Conservation (phyloP, 1,140 invertebrate species). For the Cyrtorhinus lividipennis region DNA sequence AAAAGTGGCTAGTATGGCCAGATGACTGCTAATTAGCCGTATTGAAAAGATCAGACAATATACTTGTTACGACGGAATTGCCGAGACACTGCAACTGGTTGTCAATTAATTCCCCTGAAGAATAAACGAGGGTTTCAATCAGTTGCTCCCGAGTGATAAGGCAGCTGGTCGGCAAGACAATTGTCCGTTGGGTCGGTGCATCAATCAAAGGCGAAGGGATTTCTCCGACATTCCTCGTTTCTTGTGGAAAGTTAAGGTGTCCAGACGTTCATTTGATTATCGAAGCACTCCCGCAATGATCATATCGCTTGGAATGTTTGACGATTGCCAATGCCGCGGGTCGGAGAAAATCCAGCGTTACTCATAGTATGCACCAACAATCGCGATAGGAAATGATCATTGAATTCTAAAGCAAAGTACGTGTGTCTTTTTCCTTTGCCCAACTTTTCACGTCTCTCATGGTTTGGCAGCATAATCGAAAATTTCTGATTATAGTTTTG, state of each 20-base stretch:
- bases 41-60: neutral
- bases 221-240: neutral
- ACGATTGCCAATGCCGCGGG: no score
- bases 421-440: no score
- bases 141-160: neutral
- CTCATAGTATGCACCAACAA: no score
- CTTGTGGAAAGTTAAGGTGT: neutral
- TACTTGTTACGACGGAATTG: neutral
- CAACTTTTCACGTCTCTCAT: no score
- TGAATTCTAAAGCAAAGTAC: no score
- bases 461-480: no score
- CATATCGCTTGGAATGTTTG: no score
- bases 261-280: neutral
- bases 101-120: neutral
- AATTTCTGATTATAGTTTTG: no score
- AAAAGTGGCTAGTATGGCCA: no score
- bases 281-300: neutral
- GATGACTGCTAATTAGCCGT: neutral
- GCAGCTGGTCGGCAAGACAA: neutral
- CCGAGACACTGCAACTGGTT: neutral
- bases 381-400: no score
- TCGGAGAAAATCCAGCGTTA: no score
- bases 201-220: neutral
- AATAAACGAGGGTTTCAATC: conserved; percentile 7
- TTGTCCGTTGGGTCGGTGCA: neutral